Conservation (phyloP, 2,888 invertebrate genomes). For the Drosophila meridionalis region DNA sequence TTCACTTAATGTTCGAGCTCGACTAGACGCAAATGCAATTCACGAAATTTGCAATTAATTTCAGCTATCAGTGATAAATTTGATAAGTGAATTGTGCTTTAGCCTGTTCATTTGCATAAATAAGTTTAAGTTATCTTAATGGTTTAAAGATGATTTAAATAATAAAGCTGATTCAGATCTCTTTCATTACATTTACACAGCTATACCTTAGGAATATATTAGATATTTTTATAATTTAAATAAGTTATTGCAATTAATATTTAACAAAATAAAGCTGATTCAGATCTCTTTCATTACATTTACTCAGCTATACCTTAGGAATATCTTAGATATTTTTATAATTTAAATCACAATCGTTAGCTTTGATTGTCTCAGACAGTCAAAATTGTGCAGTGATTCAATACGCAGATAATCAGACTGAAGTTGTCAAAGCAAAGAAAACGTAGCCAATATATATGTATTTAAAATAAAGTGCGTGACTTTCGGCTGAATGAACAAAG, state of each 20-base stretch:
- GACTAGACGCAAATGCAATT: constrained; percentile 14
- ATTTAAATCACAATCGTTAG: not conserved
- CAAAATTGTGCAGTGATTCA: constrained; percentile 45
- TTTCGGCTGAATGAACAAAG: constrained; percentile 44
- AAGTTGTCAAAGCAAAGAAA: constrained; percentile 40
- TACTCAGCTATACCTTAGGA: not conserved
- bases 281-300: not conserved
- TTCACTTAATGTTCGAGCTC: constrained; percentile 15
- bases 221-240: not conserved
- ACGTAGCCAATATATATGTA: constrained; percentile 30
- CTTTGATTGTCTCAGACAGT: constrained; percentile 13
- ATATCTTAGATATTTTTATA: not conserved
- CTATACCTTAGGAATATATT: not conserved
- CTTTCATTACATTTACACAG: not conserved
- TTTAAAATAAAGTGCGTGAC: constrained; percentile 53
- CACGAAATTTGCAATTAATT: constrained; percentile 9
- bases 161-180: not conserved
- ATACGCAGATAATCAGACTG: constrained; percentile 53
- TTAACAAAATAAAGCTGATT: not conserved
- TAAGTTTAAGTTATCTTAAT: not conserved
- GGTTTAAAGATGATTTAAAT: too few relatives aligned
- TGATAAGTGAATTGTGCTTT: not conserved
- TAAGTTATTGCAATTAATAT: too few relatives aligned
- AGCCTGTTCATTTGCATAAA: not conserved
- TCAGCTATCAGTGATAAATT: not conserved